These are phyloP conservation scores for Cyanoderma ruficeps DNA, from an alignment of 2,113 vertebrate species.

Conservation along the genomic window DNA sequence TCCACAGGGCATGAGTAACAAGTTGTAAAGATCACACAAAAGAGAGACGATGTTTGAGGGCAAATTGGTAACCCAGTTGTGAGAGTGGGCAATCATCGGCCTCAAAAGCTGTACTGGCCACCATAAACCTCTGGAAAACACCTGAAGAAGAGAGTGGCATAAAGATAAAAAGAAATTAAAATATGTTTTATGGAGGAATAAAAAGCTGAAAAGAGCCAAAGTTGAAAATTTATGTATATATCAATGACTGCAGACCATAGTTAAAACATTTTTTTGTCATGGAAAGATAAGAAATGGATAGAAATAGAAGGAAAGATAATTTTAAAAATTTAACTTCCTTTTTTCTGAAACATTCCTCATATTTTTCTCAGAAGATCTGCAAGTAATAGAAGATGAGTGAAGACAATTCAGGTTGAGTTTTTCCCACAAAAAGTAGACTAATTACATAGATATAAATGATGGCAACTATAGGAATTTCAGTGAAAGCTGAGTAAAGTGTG, in stretches of 20 bases:
- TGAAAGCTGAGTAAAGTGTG: not conserved
- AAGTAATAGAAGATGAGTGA: not conserved
- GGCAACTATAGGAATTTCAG: not conserved
- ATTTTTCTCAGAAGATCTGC: not conserved
- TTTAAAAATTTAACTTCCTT: accelerated
- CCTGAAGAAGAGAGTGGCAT: not conserved
- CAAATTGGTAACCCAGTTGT: not conserved
- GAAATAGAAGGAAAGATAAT: not conserved
- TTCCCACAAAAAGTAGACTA: not conserved
- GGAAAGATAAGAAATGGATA: not conserved
- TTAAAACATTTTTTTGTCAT: not conserved
- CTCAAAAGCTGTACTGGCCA: not conserved
- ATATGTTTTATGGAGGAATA: not conserved
- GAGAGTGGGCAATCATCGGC: not conserved
- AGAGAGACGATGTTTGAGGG: not conserved
- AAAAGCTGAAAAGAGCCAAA: not conserved
- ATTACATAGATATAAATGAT: not conserved
- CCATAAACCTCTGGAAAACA: not conserved
- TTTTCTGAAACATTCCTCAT: not conserved
- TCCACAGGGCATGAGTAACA: not conserved
- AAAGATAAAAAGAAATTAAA: not conserved
- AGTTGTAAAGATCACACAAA: not conserved
- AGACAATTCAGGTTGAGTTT: not conserved
- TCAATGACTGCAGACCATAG: not conserved
- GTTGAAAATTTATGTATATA: not conserved